A percentile compares a stretch with the other conserved stretches of the same genome.
Conservation (phyloP, 1,140 invertebrate genomes). For the Cepaea nemoralis region DNA sequence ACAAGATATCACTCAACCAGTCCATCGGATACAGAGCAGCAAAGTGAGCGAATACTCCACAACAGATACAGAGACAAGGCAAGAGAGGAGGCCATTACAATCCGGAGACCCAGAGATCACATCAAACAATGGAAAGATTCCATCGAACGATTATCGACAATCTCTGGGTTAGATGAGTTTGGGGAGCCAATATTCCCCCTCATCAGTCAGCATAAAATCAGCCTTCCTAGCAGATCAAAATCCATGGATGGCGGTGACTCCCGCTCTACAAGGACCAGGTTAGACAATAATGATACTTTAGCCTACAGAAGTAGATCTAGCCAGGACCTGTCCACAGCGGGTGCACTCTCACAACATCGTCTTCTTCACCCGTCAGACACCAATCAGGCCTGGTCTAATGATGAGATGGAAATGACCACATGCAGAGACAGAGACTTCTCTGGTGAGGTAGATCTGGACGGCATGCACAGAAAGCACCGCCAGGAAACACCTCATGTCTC, state of each 20-base stretch:
- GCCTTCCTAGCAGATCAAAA: background rate
- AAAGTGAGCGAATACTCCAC: background rate
- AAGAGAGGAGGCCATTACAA: constrained; percentile 32
- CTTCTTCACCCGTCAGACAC: background rate
- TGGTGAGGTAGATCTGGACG: background rate
- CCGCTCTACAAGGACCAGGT: background rate
- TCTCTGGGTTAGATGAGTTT: constrained; percentile 3
- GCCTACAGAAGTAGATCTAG: background rate
- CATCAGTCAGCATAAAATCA: background rate
- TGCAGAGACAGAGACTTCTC: background rate
- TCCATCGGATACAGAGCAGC: background rate
- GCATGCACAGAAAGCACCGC: background rate
- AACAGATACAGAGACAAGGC: background rate
- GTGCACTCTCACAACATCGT: background rate
- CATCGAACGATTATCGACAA: constrained; percentile 42
- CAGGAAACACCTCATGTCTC: too few relatives aligned
- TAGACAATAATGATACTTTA: background rate
- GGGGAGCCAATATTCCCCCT: constrained; percentile 16
- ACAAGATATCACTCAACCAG: too few relatives aligned
- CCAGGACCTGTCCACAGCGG: background rate
- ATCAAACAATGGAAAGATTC: constrained; percentile 49
- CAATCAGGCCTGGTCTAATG: background rate
- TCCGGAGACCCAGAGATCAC: constrained; percentile 50
- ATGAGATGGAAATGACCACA: background rate
- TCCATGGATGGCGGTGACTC: background rate